Evolutionary conservation across 2,113 vertebrate genomes (phyloP), one percentile per base, ranked within the genome.

Genomic region (Myrmecobius fasciatus): DNA sequence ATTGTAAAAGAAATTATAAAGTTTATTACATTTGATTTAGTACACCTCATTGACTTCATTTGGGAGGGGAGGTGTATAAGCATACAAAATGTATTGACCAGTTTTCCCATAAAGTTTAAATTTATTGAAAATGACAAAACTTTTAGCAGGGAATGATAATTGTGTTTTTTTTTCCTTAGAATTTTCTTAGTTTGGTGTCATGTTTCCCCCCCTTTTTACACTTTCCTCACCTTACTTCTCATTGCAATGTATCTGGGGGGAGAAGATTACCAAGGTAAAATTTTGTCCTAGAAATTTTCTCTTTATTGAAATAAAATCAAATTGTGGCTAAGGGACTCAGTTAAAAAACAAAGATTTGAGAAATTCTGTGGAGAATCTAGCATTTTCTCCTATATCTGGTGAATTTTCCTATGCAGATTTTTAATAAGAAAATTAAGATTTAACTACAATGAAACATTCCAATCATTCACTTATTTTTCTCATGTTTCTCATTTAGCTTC

Each of bases 401-500:
- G 88, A 89, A 24, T 36, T n/a, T 93, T 93, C 4, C 56, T 93
- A 49, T 2, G 3, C 5, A 96, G 54, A 52, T 95, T 91, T 90
- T 7, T 89, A 47, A 93, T 67, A 94, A 95, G 7, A 3, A 94
- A 92, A 60, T 20, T 3, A 1, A 94, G 22, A 52, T 92, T 25
- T 49, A 31, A 36, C 36, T 67, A 67, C 60, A 67, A 36, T 36
- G 31, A 36, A 67, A n/a, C 36, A 67, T 67, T 67, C 28, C 36
- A 31, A 67, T 60, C 60, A 67, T 60, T 36, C 56, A 60, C 28
- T 31, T 53, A 25, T 1, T 89, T 28, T 94, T 49, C 92, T 92
- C 47, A 46, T 96, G 90, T 93, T 91, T 95, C 52, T 95, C 25
- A 96, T 89, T 75, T 95, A 60, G 8, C 90, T 25, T 52, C 24